These are phyloP conservation scores for Indicator maculatus DNA, from an alignment of 2,113 vertebrate species.

Conservation along the genomic window DNA sequence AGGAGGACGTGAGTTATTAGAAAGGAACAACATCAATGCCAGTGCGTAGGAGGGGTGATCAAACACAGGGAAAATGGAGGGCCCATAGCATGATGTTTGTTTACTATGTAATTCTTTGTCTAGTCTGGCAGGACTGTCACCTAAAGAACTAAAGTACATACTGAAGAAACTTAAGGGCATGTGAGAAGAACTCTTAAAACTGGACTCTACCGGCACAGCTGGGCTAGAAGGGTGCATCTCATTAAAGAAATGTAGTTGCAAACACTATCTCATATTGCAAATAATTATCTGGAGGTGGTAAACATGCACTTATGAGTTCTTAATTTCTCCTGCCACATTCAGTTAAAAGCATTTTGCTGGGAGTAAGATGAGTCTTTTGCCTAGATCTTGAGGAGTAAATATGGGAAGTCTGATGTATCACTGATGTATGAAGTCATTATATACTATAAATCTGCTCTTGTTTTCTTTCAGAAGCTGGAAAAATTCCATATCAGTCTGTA, in stretches of 20 bases:
- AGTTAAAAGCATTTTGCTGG: conserved; percentile 28
- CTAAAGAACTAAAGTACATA: not conserved
- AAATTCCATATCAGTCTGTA: not conserved
- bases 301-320: not conserved
- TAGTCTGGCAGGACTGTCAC: conserved; percentile 35
- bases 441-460: not conserved
- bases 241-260: not conserved
- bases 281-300: conserved; percentile 12
- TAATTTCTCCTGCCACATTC: conserved; percentile 3
- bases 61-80: not conserved
- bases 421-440: not conserved
- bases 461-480: conserved; percentile 30
- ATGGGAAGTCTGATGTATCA: not conserved
- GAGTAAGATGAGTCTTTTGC: conserved; percentile 9
- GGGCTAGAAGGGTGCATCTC: not conserved
- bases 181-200: not conserved
- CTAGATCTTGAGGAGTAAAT: not conserved
- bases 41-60: not conserved
- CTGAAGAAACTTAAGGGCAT: not conserved
- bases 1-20: not conserved
- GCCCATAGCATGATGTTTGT: not conserved
- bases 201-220: not conserved
- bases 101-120: not conserved
- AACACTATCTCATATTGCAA: not conserved
- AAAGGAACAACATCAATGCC: not conserved